These are phyloP conservation scores for Anas bahamensis DNA, from an alignment of 2,797 vertebrate genomes.

Conservation along the genomic window DNA sequence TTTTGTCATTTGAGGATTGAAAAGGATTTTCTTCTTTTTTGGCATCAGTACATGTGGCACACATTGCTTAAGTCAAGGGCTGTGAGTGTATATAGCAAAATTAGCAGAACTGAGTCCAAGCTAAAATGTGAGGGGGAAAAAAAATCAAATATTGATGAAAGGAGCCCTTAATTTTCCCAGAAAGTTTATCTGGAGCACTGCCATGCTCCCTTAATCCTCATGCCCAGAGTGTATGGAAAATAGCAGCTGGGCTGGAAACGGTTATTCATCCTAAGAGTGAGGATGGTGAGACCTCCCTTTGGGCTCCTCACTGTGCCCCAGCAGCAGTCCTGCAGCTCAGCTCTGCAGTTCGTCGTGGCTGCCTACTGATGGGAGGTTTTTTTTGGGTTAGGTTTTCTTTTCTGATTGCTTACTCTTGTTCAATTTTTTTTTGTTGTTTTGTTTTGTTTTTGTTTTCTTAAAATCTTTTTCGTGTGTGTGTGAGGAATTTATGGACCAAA, in stretches of 20 bases:
- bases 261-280: neutral
- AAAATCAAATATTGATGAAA: conserved; percentile 29
- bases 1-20: conserved; percentile 61
- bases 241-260: neutral
- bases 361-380: neutral
- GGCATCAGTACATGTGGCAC: neutral
- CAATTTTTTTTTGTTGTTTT: neutral
- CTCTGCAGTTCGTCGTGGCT: neutral
- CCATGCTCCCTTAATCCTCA: neutral
- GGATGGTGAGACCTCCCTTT: neutral
- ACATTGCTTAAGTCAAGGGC: neutral
- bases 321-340: neutral
- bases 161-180: neutral
- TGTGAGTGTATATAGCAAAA: neutral
- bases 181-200: neutral
- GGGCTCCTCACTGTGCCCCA: neutral
- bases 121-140: neutral
- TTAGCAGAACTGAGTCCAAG: conserved; percentile 12
- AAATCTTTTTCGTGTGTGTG: no score
- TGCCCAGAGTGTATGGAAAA: neutral
- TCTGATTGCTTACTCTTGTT: neutral
- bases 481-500: neutral
- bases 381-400: neutral
- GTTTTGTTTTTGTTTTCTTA: neutral
- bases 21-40: conserved; percentile 41